Evolutionary conservation across 1,140 invertebrate genomes (phyloP).

Genomic region (Eupristina koningsbergeri): DNA sequence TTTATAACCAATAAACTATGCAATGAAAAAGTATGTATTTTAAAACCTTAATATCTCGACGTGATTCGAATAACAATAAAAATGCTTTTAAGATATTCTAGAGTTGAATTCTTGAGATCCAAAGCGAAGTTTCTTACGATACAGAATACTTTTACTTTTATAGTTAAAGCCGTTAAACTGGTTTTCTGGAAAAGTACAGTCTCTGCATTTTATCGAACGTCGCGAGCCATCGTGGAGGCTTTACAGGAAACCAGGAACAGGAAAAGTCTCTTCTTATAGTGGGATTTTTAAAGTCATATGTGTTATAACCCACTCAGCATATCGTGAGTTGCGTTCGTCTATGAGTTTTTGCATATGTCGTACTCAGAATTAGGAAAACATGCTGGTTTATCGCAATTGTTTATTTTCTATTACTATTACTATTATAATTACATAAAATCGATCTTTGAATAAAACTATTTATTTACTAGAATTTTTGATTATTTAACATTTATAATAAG

Average conservation of each 20-base stretch:
- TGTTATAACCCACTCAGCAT: neutral
- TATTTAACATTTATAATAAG: no score
- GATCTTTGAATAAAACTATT: no score
- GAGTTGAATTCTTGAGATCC: slow-evolving; percentile 7
- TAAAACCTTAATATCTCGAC: slow-evolving; percentile 20
- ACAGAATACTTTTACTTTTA: slow-evolving; percentile 57
- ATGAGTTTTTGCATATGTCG: neutral
- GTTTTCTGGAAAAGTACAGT: slow-evolving; percentile 51
- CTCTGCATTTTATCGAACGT: slow-evolving; percentile 51
- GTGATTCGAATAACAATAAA: slow-evolving; percentile 29
- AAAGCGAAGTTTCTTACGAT: slow-evolving; percentile 39
- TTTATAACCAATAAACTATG: slow-evolving; percentile 17
- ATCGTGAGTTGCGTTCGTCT: neutral
- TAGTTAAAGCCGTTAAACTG: slow-evolving; percentile 54
- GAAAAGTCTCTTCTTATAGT: slow-evolving; percentile 22
- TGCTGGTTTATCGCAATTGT: neutral
- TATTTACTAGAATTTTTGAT: no score
- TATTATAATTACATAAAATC: no score
- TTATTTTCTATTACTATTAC: neutral
- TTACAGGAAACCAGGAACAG: slow-evolving; percentile 23
- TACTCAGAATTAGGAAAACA: neutral
- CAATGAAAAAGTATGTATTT: neutral
- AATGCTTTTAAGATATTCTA: slow-evolving; percentile 26
- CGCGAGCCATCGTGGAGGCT: slow-evolving; percentile 27
- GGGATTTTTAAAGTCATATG: neutral